A percentile compares a stretch with the other conserved stretches of the same genome.
phyloP scores from a whole-genome alignment of 1,140 invertebrate species.

The Bradysia coprophila region DNA sequence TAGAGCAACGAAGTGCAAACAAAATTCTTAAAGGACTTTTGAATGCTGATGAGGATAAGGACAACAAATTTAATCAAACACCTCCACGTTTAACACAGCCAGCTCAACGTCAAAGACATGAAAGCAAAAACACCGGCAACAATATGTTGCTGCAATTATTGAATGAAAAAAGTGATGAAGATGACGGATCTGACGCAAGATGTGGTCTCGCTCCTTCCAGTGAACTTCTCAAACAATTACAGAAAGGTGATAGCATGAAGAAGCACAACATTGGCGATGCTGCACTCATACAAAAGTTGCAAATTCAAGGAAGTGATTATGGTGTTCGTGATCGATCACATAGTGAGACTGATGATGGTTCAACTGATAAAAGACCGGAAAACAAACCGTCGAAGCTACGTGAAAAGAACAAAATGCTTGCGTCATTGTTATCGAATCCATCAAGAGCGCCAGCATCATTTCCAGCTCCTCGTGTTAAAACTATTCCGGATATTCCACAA shows the following conservation, averaged over 20 bases:
- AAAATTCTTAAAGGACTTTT: constrained; percentile 58
- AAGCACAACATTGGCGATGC: constrained; percentile 22
- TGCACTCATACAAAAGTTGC: constrained; percentile 33
- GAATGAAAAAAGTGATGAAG: constrained; percentile 67
- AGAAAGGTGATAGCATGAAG: constrained; percentile 38
- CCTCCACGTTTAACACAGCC: constrained; percentile 2
- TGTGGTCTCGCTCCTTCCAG: constrained; percentile 45
- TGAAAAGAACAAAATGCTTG: constrained; percentile 74
- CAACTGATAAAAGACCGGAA: constrained; percentile 29
- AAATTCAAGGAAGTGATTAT: constrained; percentile 32
- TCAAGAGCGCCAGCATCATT: constrained; percentile 49
- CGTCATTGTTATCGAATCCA: constrained; percentile 59
- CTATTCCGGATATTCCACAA: constrained; percentile 33
- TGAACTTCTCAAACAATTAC: constrained; percentile 59
- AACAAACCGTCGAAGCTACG: constrained; percentile 45
- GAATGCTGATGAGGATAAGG: constrained; percentile 67
- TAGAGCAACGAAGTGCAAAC: constrained; percentile 23
- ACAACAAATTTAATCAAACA: constrained; percentile 12
- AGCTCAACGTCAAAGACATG: constrained; percentile 20
- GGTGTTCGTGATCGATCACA: constrained; percentile 45
- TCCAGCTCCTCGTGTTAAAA: constrained; percentile 33
- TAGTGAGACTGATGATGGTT: constrained; percentile 39
- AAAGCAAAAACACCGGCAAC: constrained; percentile 27
- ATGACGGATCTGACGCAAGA: constrained; percentile 23
- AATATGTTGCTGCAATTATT: constrained; percentile 66